Conservation (phyloP, 2,888 invertebrate species). For the Cephus nigrinus region DNA sequence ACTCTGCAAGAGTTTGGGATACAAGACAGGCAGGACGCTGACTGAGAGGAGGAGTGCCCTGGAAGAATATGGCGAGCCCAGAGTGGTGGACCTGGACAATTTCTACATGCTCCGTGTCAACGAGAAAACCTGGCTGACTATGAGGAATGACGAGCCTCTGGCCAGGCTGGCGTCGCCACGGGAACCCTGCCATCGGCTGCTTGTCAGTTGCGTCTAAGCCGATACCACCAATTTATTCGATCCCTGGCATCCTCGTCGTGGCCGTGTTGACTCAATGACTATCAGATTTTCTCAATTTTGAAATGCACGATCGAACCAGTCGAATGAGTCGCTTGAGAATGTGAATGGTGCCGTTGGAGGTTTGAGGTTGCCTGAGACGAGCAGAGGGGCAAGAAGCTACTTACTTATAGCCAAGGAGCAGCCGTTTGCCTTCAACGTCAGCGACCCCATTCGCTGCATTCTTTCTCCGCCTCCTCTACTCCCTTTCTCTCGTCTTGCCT, state of each 20-base stretch:
- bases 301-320: neutral
- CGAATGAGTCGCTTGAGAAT: slow-evolving; percentile 56
- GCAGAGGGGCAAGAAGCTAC: slow-evolving; percentile 23
- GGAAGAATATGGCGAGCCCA: slow-evolving; percentile 18
- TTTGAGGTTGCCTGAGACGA: slow-evolving; percentile 22
- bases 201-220: slow-evolving; percentile 33
- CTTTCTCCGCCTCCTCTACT: slow-evolving; percentile 38
- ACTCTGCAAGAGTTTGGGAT: slow-evolving; percentile 75
- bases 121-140: slow-evolving; percentile 36
- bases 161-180: slow-evolving; percentile 34
- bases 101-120: slow-evolving; percentile 51
- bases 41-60: neutral
- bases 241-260: neutral
- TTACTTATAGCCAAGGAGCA: slow-evolving; percentile 29
- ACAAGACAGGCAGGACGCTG: slow-evolving; percentile 67
- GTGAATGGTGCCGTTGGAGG: slow-evolving; percentile 49
- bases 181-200: slow-evolving; percentile 46
- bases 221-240: neutral
- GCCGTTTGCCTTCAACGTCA: slow-evolving; percentile 62
- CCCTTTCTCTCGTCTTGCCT: neutral
- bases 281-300: neutral
- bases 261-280: neutral
- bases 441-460: slow-evolving; percentile 63
- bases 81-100: slow-evolving; percentile 25
- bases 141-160: slow-evolving; percentile 42